Evolutionary conservation across 2,888 invertebrate species (phyloP).

Genomic region (Hyposoter dolosus): DNA sequence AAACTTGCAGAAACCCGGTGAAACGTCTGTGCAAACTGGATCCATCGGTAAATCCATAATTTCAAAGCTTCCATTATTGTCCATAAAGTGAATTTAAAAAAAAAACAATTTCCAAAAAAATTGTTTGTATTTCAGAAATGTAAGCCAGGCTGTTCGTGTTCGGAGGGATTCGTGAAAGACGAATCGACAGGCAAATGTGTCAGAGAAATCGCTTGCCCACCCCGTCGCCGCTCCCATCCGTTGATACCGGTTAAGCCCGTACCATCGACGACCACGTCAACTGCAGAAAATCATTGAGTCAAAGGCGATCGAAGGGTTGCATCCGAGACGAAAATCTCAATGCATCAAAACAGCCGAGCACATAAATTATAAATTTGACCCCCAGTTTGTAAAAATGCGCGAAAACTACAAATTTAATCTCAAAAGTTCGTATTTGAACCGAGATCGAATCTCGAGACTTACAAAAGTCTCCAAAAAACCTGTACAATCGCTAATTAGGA

Average conservation of each 20-base stretch:
- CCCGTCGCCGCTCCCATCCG: no score
- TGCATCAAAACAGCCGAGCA: neutral
- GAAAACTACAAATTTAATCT: neutral
- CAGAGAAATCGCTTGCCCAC: neutral
- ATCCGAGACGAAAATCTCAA: neutral
- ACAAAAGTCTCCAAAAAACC: no score
- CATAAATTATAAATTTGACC: neutral
- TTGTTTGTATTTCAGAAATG: constrained; percentile 38
- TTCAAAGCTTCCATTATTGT: neutral
- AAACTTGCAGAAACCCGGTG: constrained; percentile 31
- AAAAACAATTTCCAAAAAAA: neutral
- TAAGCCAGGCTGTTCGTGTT: constrained; percentile 36
- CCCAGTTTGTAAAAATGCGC: no score
- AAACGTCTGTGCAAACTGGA: constrained; percentile 40
- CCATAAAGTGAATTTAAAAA: neutral
- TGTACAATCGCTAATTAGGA: neutral
- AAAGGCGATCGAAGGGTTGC: neutral
- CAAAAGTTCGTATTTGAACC: no score
- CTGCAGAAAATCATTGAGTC: neutral
- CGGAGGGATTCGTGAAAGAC: constrained; percentile 47
- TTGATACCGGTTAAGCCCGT: no score
- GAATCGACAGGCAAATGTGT: neutral
- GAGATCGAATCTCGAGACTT: no score
- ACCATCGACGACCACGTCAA: no score
- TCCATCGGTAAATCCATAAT: constrained; percentile 21